Conservation (phyloP, 2,888 invertebrate genomes). For the Arrhopalites spinosus region DNA sequence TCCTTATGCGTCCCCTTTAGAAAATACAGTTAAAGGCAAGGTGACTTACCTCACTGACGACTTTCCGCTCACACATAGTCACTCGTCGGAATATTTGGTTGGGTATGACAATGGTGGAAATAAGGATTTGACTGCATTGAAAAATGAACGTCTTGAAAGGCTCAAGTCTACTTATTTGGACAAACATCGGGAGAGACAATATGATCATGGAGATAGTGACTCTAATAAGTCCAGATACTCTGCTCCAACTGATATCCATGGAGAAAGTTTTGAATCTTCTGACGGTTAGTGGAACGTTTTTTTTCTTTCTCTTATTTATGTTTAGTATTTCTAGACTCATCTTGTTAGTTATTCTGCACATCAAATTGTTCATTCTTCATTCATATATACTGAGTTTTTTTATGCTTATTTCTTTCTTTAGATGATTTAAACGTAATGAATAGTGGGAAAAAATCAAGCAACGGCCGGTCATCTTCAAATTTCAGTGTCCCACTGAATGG, state of each 20-base stretch:
- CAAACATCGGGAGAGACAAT: slow-evolving; percentile 44
- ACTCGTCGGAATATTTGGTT: slow-evolving; percentile 24
- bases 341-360: not conserved
- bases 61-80: slow-evolving; percentile 45
- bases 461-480: slow-evolving; percentile 23
- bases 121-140: slow-evolving; percentile 52
- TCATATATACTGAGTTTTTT: not conserved
- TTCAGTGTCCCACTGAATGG: slow-evolving; percentile 5
- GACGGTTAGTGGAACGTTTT: not conserved
- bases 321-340: not conserved
- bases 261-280: slow-evolving; percentile 24
- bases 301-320: too few species aligned
- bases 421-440: slow-evolving; percentile 20
- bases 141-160: slow-evolving; percentile 56
- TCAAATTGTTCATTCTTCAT: not conserved
- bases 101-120: not conserved
- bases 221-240: slow-evolving; percentile 33
- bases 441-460: slow-evolving; percentile 17
- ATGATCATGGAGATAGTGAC: slow-evolving; percentile 38
- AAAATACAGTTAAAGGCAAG: slow-evolving; percentile 54
- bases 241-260: slow-evolving; percentile 37
- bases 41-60: slow-evolving; percentile 56
- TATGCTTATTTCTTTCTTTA: slow-evolving; percentile 18
- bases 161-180: slow-evolving; percentile 56
- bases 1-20: slow-evolving; percentile 40